Conservation (phyloP, 35 echinoderm and acorn worm genomes). For the Heliocidaris erythrogramma region DNA sequence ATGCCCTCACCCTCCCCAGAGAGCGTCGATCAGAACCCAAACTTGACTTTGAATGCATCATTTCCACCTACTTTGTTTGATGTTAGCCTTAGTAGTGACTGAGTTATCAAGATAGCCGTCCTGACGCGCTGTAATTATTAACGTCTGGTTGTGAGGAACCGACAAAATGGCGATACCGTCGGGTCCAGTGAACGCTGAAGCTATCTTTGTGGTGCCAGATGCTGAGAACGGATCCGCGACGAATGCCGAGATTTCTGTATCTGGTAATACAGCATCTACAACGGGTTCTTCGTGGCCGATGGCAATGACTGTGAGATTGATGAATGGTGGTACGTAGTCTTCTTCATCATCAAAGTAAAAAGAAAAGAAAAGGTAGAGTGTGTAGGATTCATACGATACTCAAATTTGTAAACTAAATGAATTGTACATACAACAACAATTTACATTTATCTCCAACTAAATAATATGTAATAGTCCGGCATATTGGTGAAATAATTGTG, state of each 20-base stretch:
- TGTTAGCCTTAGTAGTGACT: constrained; percentile 36
- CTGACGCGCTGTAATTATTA: constrained; percentile 51
- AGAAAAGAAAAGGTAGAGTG: too few relatives aligned
- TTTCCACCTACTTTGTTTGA: neutral
- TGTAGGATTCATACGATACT: too few relatives aligned
- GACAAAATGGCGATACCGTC: constrained; percentile 47
- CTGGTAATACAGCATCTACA: neutral
- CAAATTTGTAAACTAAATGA: too few relatives aligned
- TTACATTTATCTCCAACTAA: too few relatives aligned
- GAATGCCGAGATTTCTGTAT: neutral
- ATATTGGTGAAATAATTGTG: too few relatives aligned
- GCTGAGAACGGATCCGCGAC: constrained; percentile 21
- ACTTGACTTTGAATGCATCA: neutral
- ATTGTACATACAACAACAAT: too few relatives aligned
- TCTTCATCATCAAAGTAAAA: neutral
- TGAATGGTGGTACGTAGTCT: constrained; percentile 37
- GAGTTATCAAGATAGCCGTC: constrained; percentile 47
- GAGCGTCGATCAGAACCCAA: too few relatives aligned
- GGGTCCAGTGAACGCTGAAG: constrained; percentile 26
- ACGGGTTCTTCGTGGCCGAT: neutral
- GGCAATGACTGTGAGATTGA: constrained; percentile 66
- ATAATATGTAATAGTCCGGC: too few relatives aligned
- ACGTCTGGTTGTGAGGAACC: constrained; percentile 60
- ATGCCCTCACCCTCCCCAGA: too few relatives aligned
- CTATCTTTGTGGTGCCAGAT: constrained; percentile 25